These are phyloP conservation scores for Pycnonotus jocosus DNA, from an alignment of 2,113 vertebrate genomes.

Conservation along the genomic window DNA sequence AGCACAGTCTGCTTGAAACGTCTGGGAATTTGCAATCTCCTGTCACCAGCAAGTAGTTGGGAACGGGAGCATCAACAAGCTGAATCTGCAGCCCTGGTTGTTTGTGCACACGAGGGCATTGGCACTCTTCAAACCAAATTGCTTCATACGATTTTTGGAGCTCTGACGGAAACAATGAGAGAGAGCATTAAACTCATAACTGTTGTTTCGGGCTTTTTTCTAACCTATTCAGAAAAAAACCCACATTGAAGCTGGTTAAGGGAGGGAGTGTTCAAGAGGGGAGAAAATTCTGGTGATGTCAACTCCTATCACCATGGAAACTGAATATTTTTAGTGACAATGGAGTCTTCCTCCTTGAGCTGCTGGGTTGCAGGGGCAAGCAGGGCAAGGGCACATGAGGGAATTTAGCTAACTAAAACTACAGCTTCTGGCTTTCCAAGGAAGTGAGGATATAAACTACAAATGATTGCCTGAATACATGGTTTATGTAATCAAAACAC, in stretches of 20 bases:
- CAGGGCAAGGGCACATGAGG: slow-evolving; percentile 36
- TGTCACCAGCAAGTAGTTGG: not conserved
- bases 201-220: not conserved
- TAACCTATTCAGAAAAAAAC: not conserved
- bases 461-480: not conserved
- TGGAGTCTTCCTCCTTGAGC: slow-evolving; percentile 58
- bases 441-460: slow-evolving; percentile 5
- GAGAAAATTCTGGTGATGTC: slow-evolving; percentile 64
- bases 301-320: slow-evolving; percentile 55
- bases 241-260: not conserved
- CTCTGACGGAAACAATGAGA: not conserved
- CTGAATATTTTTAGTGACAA: slow-evolving; percentile 62
- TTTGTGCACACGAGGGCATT: not conserved
- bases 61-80: not conserved
- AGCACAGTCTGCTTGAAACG: not conserved
- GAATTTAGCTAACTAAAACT: slow-evolving; percentile 45
- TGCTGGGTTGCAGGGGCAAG: slow-evolving; percentile 44
- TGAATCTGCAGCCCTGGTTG: not conserved
- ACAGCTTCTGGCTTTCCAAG: slow-evolving; percentile 24
- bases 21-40: not conserved
- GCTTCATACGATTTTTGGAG: not conserved
- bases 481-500: slow-evolving; percentile 1
- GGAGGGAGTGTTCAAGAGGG: not conserved
- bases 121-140: not conserved
- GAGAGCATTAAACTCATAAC: not conserved